phyloP scores from a whole-genome alignment of 2,113 vertebrate species.

The Callipepla squamata region DNA sequence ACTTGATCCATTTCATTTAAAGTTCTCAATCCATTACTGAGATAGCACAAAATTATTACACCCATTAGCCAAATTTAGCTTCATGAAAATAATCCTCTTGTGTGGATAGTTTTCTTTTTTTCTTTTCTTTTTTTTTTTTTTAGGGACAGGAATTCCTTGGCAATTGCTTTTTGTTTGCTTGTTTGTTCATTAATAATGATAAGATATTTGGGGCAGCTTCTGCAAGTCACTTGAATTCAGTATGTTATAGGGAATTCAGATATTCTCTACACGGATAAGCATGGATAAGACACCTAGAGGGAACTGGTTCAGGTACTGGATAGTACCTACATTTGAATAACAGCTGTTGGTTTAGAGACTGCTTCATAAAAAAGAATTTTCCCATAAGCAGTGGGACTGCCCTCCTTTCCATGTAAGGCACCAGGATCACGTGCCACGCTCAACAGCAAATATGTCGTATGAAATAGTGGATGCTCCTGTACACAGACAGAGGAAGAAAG shows the following conservation, averaged over 20 bases:
- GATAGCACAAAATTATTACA: background rate
- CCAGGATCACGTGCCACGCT: rapidly evolving
- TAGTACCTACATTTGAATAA: background rate
- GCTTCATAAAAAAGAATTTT: background rate
- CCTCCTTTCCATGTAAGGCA: background rate
- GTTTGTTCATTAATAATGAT: background rate
- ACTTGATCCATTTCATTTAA: background rate
- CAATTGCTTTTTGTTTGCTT: background rate
- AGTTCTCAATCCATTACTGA: background rate
- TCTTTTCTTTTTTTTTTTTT: background rate
- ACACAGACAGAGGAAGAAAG: background rate
- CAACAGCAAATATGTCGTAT: background rate
- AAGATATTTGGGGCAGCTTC: background rate
- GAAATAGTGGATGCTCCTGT: background rate
- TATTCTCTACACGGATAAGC: background rate
- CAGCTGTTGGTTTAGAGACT: background rate
- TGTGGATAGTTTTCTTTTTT: background rate
- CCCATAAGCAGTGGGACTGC: background rate
- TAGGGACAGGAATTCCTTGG: background rate
- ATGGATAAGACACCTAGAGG: background rate
- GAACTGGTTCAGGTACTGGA: background rate
- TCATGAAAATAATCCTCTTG: background rate
- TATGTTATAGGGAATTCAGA: background rate
- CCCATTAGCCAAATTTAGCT: background rate
- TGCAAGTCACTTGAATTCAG: background rate